These are phyloP conservation scores for Ophiothrix spiculata DNA, from an alignment of 35 echinoderm and acorn worm species.

Conservation along the genomic window DNA sequence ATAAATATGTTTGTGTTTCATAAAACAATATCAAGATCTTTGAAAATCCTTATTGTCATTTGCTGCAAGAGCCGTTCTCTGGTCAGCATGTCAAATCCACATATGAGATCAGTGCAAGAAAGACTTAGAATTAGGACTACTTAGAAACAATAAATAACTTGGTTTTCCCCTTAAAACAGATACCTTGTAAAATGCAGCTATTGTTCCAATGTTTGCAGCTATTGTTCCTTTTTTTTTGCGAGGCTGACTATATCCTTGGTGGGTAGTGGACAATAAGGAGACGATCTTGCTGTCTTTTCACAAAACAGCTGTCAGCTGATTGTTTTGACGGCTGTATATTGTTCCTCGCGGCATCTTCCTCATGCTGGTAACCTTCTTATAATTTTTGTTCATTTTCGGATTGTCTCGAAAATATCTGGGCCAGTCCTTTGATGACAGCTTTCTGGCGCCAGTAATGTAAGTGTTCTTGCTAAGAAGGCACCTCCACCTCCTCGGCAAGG, in stretches of 20 bases:
- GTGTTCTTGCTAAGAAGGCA: not conserved
- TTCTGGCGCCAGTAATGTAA: not conserved
- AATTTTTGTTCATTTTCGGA: not conserved
- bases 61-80: no score
- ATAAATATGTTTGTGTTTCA: no score
- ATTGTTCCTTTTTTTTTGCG: no score
- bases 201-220: no score
- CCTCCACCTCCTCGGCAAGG: not conserved
- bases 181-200: no score
- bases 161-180: no score
- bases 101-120: no score
- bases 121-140: no score
- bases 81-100: no score
- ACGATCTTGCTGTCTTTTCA: not conserved
- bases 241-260: not conserved
- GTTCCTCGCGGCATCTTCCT: not conserved
- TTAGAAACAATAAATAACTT: no score
- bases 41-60: no score
- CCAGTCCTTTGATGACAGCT: not conserved
- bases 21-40: no score
- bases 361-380: not conserved
- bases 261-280: not conserved
- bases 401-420: not conserved
- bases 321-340: not conserved
- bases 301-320: not conserved